phyloP scores from a whole-genome alignment of 2,888 invertebrate species.

The Allacma fusca region DNA sequence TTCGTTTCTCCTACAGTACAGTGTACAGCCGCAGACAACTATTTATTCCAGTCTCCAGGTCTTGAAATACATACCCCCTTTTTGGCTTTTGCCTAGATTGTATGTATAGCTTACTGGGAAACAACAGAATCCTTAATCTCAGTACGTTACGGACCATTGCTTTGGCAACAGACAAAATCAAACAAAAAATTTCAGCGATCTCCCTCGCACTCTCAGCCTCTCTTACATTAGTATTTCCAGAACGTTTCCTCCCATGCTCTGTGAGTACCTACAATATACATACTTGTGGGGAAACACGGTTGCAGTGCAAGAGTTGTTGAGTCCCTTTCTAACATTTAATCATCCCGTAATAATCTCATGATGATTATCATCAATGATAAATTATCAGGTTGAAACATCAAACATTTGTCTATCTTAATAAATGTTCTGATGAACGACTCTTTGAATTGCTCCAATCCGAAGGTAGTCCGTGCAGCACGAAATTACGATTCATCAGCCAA shows the following conservation, averaged over 20 bases:
- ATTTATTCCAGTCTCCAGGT: conserved; percentile 2
- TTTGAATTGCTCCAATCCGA: too few species aligned
- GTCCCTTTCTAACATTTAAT: too few species aligned
- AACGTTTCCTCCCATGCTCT: too few species aligned
- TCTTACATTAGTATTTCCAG: too few species aligned
- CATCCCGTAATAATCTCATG: too few species aligned
- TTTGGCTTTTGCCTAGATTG: neutral
- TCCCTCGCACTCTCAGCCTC: neutral
- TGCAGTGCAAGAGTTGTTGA: too few species aligned
- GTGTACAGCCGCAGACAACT: neutral
- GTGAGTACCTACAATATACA: too few species aligned
- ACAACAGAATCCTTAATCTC: conserved; percentile 12
- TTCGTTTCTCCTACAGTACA: neutral
- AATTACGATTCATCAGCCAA: neutral
- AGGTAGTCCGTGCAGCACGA: neutral
- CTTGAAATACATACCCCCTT: neutral
- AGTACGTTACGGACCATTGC: conserved; percentile 8
- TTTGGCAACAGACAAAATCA: neutral
- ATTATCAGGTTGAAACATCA: too few species aligned
- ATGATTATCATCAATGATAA: too few species aligned
- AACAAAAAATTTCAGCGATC: neutral
- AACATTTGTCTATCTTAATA: too few species aligned
- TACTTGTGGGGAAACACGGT: too few species aligned
- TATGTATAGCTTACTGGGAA: neutral
- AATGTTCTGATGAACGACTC: too few species aligned